phyloP scores from a whole-genome alignment of 2,888 invertebrate species.

The Lamproptera curius region DNA sequence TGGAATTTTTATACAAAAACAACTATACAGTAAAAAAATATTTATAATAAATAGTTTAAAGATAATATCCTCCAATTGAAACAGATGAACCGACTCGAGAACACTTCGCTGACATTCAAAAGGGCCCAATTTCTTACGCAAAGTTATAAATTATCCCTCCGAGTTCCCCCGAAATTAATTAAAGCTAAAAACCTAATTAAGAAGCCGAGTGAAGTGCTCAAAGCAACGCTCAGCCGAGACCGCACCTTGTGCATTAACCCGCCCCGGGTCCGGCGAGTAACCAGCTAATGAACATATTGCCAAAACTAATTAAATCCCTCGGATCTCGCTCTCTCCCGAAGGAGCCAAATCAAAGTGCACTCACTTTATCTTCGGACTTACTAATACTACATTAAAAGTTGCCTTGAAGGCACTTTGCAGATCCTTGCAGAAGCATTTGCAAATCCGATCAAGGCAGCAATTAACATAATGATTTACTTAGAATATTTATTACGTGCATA shows the following conservation, averaged over 20 bases:
- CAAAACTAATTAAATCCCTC: conserved; percentile 6
- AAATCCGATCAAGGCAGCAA: too few relatives aligned
- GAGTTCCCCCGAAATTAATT: conserved; percentile 3
- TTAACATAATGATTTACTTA: too few relatives aligned
- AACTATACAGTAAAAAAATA: too few relatives aligned
- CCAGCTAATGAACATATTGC: conserved; percentile 6
- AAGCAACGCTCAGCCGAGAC: conserved; percentile 3
- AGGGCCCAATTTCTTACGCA: background rate
- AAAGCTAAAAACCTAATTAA: conserved; percentile 7
- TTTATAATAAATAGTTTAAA: too few relatives aligned
- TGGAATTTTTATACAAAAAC: too few relatives aligned
- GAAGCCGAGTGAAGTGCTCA: conserved; percentile 6
- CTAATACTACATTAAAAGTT: too few relatives aligned
- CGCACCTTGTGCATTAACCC: conserved; percentile 4
- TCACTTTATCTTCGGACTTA: background rate
- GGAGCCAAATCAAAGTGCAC: background rate
- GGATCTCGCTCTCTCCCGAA: background rate
- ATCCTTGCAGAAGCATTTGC: too few relatives aligned
- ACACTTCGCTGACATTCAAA: background rate
- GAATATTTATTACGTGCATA: too few relatives aligned
- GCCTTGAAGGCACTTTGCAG: too few relatives aligned
- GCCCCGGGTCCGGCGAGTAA: background rate
- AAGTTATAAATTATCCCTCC: background rate
- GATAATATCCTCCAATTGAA: too few relatives aligned
- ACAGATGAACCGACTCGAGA: background rate